Conservation (phyloP, 1,140 invertebrate species). For the Pissodes strobi region DNA sequence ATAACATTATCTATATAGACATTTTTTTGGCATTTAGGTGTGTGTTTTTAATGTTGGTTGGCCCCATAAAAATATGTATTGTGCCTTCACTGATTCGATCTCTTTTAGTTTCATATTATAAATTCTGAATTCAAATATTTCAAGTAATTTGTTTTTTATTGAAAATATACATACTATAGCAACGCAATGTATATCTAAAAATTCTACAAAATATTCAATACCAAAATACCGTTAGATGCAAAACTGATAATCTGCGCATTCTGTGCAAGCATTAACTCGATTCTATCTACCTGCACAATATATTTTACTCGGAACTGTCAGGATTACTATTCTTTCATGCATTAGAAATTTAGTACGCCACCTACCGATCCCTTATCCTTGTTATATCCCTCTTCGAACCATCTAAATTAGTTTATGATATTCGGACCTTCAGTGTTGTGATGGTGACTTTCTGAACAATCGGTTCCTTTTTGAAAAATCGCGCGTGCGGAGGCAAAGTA, state of each 20-base stretch:
- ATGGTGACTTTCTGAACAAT: conserved; percentile 7
- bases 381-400: conserved; percentile 1
- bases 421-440: conserved; percentile 11
- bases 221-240: neutral
- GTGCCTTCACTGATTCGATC: too few species aligned
- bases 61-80: too few species aligned
- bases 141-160: too few species aligned
- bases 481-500: neutral
- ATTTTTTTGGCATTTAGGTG: too few species aligned
- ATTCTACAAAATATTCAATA: too few species aligned
- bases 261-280: neutral
- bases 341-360: conserved; percentile 19
- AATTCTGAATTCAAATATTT: too few species aligned
- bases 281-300: conserved; percentile 25
- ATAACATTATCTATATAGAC: too few species aligned
- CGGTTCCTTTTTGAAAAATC: neutral
- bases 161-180: too few species aligned
- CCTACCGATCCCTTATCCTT: conserved; percentile 17
- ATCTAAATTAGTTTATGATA: conserved; percentile 27
- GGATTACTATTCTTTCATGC: conserved; percentile 9
- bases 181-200: too few species aligned
- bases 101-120: too few species aligned
- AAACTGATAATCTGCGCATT: conserved; percentile 6
- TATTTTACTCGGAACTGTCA: conserved; percentile 29
- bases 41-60: too few species aligned